Percentiles rank a stretch among this genome's conserved stretches.
These are phyloP conservation scores for Danaus chrysippus DNA, from an alignment of 2,888 invertebrate genomes.

Conservation along the genomic window DNA sequence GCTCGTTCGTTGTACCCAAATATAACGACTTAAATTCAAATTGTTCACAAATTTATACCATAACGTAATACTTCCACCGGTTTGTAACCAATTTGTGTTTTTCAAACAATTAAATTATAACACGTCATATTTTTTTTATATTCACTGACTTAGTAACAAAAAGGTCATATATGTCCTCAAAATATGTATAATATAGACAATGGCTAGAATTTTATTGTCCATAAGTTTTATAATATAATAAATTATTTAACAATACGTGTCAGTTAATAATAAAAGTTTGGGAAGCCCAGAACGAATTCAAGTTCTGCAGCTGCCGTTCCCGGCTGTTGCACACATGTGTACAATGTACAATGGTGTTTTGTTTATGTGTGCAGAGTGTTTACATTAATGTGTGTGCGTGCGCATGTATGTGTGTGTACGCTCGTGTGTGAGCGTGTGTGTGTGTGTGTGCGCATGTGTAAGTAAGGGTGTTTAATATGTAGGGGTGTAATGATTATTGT, in stretches of 20 bases:
- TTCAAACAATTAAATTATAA: slow-evolving; percentile 25
- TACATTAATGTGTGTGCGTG: too few species aligned
- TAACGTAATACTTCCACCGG: slow-evolving; percentile 22
- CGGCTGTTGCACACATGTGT: slow-evolving; percentile 45
- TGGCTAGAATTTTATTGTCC: neutral
- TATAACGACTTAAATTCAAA: slow-evolving; percentile 41
- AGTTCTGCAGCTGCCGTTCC: slow-evolving; percentile 73
- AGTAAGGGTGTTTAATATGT: too few species aligned
- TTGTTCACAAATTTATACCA: slow-evolving; percentile 40
- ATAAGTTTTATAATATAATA: neutral
- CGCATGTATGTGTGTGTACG: too few species aligned
- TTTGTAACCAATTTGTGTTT: slow-evolving; percentile 19
- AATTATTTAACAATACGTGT: slow-evolving; percentile 10
- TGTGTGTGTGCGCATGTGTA: too few species aligned
- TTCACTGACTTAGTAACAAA: neutral
- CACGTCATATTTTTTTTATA: slow-evolving; percentile 18
- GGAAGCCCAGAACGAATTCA: slow-evolving; percentile 59
- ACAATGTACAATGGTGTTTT: slow-evolving; percentile 25
- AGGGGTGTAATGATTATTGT: too few species aligned
- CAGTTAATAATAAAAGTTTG: slow-evolving; percentile 61
- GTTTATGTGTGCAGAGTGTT: too few species aligned
- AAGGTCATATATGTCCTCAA: neutral
- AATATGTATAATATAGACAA: neutral
- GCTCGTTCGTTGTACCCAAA: slow-evolving; percentile 69
- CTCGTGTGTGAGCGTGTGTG: too few species aligned